phyloP scores from a whole-genome alignment of 2,797 vertebrate species.

The Eulemur rubriventer region DNA sequence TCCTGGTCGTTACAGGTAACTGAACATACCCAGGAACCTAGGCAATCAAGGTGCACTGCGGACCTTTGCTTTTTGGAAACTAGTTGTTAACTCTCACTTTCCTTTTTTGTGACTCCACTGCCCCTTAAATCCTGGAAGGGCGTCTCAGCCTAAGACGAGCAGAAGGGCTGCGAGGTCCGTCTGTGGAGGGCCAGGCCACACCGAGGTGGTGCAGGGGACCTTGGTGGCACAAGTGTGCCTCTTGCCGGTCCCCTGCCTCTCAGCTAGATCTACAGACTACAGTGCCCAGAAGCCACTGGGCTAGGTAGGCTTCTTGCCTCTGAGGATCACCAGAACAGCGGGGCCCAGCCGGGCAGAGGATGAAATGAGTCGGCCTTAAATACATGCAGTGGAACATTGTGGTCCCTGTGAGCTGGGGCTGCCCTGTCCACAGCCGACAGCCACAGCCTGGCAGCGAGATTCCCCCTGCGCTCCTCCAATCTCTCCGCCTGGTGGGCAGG shows the following conservation, averaged over 20 bases:
- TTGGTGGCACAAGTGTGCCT: neutral
- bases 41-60: slow-evolving; percentile 70
- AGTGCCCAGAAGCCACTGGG: neutral
- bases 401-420: neutral
- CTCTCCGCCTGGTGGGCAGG: neutral
- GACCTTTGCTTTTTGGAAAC: slow-evolving; percentile 67
- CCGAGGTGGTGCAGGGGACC: fast-evolving
- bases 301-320: neutral
- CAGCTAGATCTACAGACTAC: neutral
- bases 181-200: fast-evolving
- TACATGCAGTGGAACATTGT: neutral
- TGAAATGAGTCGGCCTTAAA: neutral
- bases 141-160: slow-evolving; percentile 29
- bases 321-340: neutral
- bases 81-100: slow-evolving; percentile 60
- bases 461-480: neutral
- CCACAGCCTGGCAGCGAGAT: neutral
- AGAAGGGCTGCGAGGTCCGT: neutral
- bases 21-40: slow-evolving; percentile 82
- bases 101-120: slow-evolving; percentile 54
- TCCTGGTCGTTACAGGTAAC: slow-evolving; percentile 85
- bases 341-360: neutral
- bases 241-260: neutral
- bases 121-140: slow-evolving; percentile 47
- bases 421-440: neutral